Evolutionary conservation across 1,140 invertebrate species (phyloP).

Genomic region (Glomeris maerens): DNA sequence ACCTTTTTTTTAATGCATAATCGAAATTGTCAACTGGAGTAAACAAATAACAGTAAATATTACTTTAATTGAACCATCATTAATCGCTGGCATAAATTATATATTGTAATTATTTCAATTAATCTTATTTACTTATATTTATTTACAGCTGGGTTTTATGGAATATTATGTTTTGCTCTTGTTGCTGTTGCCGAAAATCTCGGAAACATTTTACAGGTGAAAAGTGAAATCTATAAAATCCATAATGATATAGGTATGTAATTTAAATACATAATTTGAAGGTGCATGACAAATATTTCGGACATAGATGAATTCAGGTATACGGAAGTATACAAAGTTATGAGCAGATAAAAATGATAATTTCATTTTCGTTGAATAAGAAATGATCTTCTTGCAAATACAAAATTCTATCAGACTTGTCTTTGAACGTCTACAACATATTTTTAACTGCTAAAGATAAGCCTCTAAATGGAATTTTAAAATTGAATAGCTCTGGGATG

Average conservation of each 20-base stretch:
- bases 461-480: no score
- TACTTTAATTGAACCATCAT: no score
- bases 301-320: neutral
- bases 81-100: no score
- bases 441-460: no score
- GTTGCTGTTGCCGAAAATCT: constrained; percentile 7
- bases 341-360: neutral
- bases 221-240: neutral
- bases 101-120: neutral
- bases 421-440: no score
- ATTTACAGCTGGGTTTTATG: neutral
- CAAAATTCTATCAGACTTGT: no score
- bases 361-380: constrained; percentile 13
- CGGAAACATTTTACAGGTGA: constrained; percentile 7
- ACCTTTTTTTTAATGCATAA: neutral
- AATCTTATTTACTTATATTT: neutral
- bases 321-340: neutral
- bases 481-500: no score
- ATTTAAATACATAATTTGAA: no score
- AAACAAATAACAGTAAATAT: no score
- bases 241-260: neutral
- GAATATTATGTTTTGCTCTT: neutral
- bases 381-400: constrained; percentile 24
- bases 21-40: neutral
- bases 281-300: no score